phyloP scores from a whole-genome alignment of 1,140 invertebrate species.

The Patella vulgata region DNA sequence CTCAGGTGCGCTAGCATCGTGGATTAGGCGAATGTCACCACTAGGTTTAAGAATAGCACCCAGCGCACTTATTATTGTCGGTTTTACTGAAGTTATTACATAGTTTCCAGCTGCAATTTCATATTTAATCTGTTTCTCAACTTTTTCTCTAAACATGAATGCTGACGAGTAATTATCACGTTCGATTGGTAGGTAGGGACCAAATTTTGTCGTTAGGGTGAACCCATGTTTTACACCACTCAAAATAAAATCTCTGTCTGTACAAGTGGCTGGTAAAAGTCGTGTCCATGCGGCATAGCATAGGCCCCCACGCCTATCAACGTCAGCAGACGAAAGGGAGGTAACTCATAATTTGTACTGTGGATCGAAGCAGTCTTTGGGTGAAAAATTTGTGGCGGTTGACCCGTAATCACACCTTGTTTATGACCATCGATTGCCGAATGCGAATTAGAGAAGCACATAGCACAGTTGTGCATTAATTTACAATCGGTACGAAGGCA shows the following conservation, averaged over 20 bases:
- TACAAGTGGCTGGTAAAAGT: no score
- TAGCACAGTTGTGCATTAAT: no score
- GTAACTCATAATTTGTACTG: no score
- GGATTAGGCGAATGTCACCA: slow-evolving; percentile 3
- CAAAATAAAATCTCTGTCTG: slow-evolving; percentile 6
- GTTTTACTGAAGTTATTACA: not conserved
- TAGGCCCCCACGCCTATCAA: no score
- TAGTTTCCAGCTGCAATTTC: not conserved
- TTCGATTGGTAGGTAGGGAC: not conserved
- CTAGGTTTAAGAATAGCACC: slow-evolving; percentile 1
- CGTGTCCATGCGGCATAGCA: no score
- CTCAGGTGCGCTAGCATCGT: slow-evolving; percentile 1
- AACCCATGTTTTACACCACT: slow-evolving; percentile 8
- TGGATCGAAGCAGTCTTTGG: no score
- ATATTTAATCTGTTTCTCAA: not conserved
- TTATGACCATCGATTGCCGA: no score
- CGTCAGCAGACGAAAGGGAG: no score
- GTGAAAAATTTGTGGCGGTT: no score
- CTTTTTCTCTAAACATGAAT: not conserved
- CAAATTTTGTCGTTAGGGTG: not conserved
- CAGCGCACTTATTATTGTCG: not conserved
- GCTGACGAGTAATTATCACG: slow-evolving; percentile 10
- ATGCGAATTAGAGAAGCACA: no score
- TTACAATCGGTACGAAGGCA: no score
- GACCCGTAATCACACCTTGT: no score